Percentiles rank a stretch among this genome's conserved stretches.
Conservation (phyloP, 2,797 vertebrate genomes). For the Glyptemys insculpta region DNA sequence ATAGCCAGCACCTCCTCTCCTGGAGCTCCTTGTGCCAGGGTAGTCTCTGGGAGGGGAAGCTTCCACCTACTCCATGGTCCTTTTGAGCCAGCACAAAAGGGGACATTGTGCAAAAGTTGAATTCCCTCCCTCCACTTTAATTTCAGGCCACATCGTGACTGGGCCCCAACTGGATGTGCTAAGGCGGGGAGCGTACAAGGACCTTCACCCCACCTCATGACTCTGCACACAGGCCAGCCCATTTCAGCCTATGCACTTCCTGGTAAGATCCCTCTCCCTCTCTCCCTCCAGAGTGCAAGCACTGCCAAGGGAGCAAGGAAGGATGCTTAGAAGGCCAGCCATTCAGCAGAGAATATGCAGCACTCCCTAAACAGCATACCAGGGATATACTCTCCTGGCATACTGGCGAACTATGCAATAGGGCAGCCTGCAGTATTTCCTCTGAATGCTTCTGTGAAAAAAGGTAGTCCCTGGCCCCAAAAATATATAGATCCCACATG, state of each 20-base stretch:
- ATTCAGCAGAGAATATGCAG: not conserved
- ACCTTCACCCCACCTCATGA: not conserved
- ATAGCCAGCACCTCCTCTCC: not conserved
- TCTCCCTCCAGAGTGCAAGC: not conserved
- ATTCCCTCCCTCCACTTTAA: not conserved
- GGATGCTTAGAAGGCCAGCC: not conserved
- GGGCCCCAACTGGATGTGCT: not conserved
- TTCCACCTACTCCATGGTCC: not conserved
- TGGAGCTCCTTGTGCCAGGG: slow-evolving; percentile 1
- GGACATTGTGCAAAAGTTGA: not conserved
- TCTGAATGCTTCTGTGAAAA: not conserved
- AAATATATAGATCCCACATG: not conserved
- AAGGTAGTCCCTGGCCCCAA: not conserved
- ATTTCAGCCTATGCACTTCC: not conserved
- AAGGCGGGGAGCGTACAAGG: not conserved
- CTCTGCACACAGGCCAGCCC: not conserved
- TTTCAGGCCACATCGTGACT: not conserved
- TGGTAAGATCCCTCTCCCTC: not conserved
- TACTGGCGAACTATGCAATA: not conserved
- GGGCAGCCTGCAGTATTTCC: not conserved
- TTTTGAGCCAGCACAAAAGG: slow-evolving; percentile 8
- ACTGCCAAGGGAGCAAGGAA: not conserved
- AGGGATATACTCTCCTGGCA: not conserved
- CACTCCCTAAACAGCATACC: not conserved
- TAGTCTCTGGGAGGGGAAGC: not conserved